phyloP scores from a whole-genome alignment of 2,113 vertebrate genomes.

The Lycocorax pyrrhopterus region DNA sequence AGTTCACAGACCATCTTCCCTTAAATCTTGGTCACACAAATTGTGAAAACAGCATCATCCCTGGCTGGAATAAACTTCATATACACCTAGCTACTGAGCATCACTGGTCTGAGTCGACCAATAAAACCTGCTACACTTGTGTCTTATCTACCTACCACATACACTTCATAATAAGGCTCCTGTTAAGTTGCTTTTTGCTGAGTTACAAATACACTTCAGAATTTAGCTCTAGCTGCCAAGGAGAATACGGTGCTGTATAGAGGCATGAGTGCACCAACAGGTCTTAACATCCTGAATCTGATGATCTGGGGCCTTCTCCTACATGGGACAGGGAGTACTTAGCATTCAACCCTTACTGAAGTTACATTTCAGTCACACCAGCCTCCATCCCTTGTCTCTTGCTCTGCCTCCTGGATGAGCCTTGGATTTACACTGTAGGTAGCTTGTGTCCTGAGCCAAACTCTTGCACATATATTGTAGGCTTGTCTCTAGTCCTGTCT shows the following conservation, averaged over 20 bases:
- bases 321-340: neutral
- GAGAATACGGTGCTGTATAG: rapidly evolving
- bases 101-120: neutral
- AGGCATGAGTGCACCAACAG: neutral
- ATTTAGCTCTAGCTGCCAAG: neutral
- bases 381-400: neutral
- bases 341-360: neutral
- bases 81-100: neutral
- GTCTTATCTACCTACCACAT: neutral
- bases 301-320: neutral
- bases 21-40: neutral
- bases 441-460: neutral
- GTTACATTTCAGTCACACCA: neutral
- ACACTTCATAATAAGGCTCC: neutral
- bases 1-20: neutral
- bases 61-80: neutral
- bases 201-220: neutral
- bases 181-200: neutral
- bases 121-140: neutral
- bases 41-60: neutral
- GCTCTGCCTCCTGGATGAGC: neutral
- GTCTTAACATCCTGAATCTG: neutral
- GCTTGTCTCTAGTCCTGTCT: neutral
- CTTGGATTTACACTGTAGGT: neutral
- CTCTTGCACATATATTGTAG: neutral